These are phyloP conservation scores for Tyria jacobaeae DNA, from an alignment of 2,888 invertebrate species.

Conservation along the genomic window DNA sequence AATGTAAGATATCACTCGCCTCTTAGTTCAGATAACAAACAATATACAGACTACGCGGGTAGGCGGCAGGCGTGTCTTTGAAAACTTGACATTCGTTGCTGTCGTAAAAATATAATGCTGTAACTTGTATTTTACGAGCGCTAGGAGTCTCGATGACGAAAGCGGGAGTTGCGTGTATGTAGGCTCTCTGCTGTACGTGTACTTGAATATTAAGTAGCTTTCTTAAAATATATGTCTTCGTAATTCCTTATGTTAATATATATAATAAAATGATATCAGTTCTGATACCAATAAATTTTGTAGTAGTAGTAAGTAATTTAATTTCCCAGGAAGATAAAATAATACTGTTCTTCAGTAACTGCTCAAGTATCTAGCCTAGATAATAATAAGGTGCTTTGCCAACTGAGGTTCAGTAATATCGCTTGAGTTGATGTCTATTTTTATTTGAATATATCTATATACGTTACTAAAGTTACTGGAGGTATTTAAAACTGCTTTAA, in stretches of 20 bases:
- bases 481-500: too few relatives aligned
- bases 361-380: too few relatives aligned
- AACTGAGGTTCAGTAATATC: too few relatives aligned
- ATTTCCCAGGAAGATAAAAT: too few relatives aligned
- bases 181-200: conserved; percentile 34
- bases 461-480: too few relatives aligned
- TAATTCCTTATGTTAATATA: neutral
- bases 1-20: conserved; percentile 48
- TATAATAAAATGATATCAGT: too few relatives aligned
- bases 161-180: conserved; percentile 59
- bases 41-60: conserved; percentile 47
- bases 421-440: too few relatives aligned
- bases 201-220: conserved; percentile 35
- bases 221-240: conserved; percentile 10
- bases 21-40: conserved; percentile 62
- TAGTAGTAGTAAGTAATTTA: too few relatives aligned
- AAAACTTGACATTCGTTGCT: conserved; percentile 81
- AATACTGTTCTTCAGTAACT: too few relatives aligned
- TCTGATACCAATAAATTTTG: too few relatives aligned
- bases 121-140: conserved; percentile 82
- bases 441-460: too few relatives aligned
- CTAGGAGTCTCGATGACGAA: conserved; percentile 66
- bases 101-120: conserved; percentile 83
- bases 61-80: conserved; percentile 65
- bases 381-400: too few relatives aligned